These are phyloP conservation scores for Tachypleus tridentatus DNA, from an alignment of 1,140 invertebrate genomes.

Conservation along the genomic window DNA sequence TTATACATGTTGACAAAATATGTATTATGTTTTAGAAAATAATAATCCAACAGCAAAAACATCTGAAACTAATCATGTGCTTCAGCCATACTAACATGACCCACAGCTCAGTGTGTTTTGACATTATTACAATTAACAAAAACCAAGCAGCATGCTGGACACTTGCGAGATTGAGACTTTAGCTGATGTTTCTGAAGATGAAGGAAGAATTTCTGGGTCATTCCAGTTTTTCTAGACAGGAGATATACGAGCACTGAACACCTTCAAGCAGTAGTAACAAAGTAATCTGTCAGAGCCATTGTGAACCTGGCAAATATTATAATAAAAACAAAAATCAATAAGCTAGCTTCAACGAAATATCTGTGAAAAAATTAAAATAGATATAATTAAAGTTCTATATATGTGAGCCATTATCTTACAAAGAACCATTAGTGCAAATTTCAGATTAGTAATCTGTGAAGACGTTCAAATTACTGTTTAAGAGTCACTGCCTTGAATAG, in stretches of 20 bases:
- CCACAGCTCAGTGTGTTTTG: slow-evolving; percentile 3
- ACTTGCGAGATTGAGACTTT: slow-evolving; percentile 12
- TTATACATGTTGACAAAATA: too few relatives aligned
- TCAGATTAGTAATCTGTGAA: too few relatives aligned
- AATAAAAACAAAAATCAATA: not conserved
- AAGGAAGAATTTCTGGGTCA: slow-evolving; percentile 5
- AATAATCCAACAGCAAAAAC: too few relatives aligned
- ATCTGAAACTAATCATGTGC: too few relatives aligned
- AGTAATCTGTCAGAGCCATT: slow-evolving; percentile 2
- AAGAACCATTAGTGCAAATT: too few relatives aligned
- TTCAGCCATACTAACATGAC: slow-evolving; percentile 5
- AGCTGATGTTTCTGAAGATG: slow-evolving; percentile 18
- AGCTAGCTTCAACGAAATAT: too few relatives aligned
- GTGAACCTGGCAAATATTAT: not conserved
- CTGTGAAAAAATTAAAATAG: too few relatives aligned
- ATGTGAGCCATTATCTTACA: too few relatives aligned
- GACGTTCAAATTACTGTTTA: too few relatives aligned
- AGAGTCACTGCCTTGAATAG: too few relatives aligned
- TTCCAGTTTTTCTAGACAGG: slow-evolving; percentile 1
- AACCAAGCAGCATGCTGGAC: slow-evolving; percentile 12
- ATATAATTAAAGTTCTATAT: too few relatives aligned
- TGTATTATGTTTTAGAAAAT: too few relatives aligned
- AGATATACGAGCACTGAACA: slow-evolving; percentile 4
- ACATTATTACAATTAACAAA: slow-evolving; percentile 10
- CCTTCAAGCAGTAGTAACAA: slow-evolving; percentile 6